Base-by-base conservation (phyloP, 2,113 vertebrate genomes). In the Mormyrus iriodes region DNA sequence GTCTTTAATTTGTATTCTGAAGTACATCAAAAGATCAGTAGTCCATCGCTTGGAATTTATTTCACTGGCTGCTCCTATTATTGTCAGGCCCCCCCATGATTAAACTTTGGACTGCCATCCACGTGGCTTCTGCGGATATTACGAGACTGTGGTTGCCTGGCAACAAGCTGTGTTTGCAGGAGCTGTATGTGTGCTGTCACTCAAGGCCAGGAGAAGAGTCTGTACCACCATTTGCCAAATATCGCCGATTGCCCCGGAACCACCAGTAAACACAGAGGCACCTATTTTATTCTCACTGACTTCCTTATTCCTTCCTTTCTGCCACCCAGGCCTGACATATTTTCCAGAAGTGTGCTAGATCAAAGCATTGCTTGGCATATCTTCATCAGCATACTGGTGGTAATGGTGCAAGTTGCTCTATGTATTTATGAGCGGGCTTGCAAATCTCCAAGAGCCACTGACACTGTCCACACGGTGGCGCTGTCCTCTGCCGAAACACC, bases 101-200 rank as follows among this genome's bases (percentile, higher is more conserved):
- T 85, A 48, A 85, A 85, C 44, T 48, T 48, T 24, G 48, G 48
- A 51, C 48, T 85, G 83, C 83, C 83, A 46, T 51, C 83, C n/a
- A 46, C 17, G 83, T 0, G 42, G 24, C 83, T 85, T 85, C 83
- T 85, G 83, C 46, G 83, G 48, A 51, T 44, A 85, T 51, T 85
- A 85, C 48, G 46, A 48, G 44, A 27, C 83, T 21, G 5, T 46
- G 24, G 83, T 85, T 85, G 83, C 83, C 48, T 51, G 48, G 83
- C 83, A 85, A 85, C 83, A 15, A 24, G 83, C 73, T 51, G 24
- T 85, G 83, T 85, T 85, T 85, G 83, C 83, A 3, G 46, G 44
- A 49, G 83, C 83, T 49, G 3, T 27, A n/a, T n/a, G 46, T 49
- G 83, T 85, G 46, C 42, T 27, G 9, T 85, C 83, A 31, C 46